Evolutionary conservation across 1,140 invertebrate species (phyloP).

Genomic region (Drosophila suzukii): DNA sequence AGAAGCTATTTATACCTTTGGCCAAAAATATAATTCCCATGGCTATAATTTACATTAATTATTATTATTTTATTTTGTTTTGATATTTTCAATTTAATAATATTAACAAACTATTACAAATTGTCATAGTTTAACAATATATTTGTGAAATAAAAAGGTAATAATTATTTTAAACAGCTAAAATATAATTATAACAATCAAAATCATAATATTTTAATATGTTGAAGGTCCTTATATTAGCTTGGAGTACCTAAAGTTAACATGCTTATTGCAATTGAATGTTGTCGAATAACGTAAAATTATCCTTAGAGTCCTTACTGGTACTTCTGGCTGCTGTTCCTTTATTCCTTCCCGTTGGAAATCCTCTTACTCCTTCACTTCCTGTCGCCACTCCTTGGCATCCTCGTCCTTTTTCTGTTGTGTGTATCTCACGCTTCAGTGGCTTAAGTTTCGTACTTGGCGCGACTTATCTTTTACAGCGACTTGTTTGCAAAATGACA

Average conservation of each 20-base stretch:
- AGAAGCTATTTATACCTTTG: no score
- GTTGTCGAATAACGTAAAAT: slow-evolving; percentile 3
- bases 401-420: slow-evolving; percentile 38
- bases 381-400: neutral
- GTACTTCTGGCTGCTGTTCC: neutral
- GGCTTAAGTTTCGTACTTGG: slow-evolving; percentile 77
- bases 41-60: neutral
- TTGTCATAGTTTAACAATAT: no score
- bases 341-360: slow-evolving; percentile 7
- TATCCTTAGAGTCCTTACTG: neutral
- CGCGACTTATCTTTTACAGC: slow-evolving; percentile 75
- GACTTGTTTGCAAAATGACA: slow-evolving; percentile 78
- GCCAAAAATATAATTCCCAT: neutral
- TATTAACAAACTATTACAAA: no score
- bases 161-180: no score
- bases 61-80: neutral
- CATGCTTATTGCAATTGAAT: neutral
- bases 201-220: no score
- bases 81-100: no score
- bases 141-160: no score
- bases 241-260: neutral
- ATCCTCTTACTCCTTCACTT: neutral
- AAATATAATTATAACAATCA: no score
- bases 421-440: slow-evolving; percentile 76
- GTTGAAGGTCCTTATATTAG: no score